Evolutionary conservation across 2,113 vertebrate genomes (phyloP), one percentile per base, ranked within the genome.

Genomic region (Cepphus grylle): DNA sequence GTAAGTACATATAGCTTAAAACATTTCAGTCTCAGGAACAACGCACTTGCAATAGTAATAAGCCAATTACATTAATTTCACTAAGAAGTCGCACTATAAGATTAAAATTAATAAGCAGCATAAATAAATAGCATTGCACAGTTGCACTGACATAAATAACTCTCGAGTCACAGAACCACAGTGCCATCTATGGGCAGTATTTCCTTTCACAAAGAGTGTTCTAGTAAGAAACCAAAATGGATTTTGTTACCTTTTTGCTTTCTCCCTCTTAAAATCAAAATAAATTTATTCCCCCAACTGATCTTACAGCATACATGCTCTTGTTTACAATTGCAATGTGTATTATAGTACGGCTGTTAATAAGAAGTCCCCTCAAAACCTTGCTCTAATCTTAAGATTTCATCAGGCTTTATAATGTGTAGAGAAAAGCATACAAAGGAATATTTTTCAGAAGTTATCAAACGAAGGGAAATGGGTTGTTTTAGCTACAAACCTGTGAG

Each of bases 101-200:
- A 70, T 49, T 62, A 73, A 92, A 82, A 90, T 66, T 63, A 92
- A 67, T 53, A 69, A 72, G 32, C 43, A 32, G 70, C 67, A 29
- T 43, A 42, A 29, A 38, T 40, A 81, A 78, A 36, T n/a, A 40
- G 59, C 23, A 21, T 2, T 23, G 55, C 25, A 19, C 49, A 10
- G 9, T 45, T 5, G 9, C 52, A 47, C 13, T 36, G 63, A 29
- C 58, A n/a, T 17, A 86, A 88, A 29, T 9, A 45, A 38, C 36
- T 52, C 4, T 18, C 25, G 36, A 78, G 88, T 34, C 87, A 71
- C 87, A 93, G 95, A 95, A 56, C 82, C 83, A 88, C 85, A 97
- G 88, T 67, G 93, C 97, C 98, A 97, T 89, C 98, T 97, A 84
- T 70, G 80, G 98, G 94, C 69, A 13, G 2, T 23, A 82, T 55